phyloP scores from a whole-genome alignment of 2,888 invertebrate species.

The Elmis aenea region DNA sequence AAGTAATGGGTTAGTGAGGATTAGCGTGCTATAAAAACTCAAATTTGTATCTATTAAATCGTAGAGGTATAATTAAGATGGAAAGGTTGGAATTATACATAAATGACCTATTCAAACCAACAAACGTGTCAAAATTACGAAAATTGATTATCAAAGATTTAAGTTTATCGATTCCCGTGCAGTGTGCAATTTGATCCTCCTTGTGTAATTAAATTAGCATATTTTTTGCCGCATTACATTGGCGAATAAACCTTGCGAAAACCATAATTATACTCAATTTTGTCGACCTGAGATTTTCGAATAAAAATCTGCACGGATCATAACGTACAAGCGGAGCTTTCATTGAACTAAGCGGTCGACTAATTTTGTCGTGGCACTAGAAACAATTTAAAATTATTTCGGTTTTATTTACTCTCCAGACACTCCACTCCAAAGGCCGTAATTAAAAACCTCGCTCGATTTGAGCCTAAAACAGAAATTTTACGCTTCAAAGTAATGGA shows the following conservation, averaged over 20 bases:
- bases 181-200: constrained; percentile 20
- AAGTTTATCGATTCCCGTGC: constrained; percentile 16
- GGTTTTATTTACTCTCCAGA: constrained; percentile 10
- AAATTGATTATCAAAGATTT: constrained; percentile 24
- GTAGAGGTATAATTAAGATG: constrained; percentile 19
- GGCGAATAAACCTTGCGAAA: constrained; percentile 10
- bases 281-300: constrained; percentile 15
- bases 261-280: constrained; percentile 19
- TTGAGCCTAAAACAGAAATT: no score
- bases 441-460: neutral
- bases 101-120: constrained; percentile 23
- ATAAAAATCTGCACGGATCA: constrained; percentile 20
- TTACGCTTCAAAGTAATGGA: no score
- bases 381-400: constrained; percentile 16
- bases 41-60: constrained; percentile 17
- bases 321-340: constrained; percentile 14
- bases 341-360: constrained; percentile 16
- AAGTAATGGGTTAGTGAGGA: no score
- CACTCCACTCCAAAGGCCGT: neutral
- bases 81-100: constrained; percentile 22
- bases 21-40: no score
- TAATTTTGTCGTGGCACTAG: constrained; percentile 12
- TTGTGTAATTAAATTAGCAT: constrained; percentile 22
- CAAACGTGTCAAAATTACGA: constrained; percentile 26
- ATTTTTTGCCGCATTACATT: constrained; percentile 12